phyloP scores from a whole-genome alignment of 2,113 vertebrate genomes.

The Geococcyx californianus region DNA sequence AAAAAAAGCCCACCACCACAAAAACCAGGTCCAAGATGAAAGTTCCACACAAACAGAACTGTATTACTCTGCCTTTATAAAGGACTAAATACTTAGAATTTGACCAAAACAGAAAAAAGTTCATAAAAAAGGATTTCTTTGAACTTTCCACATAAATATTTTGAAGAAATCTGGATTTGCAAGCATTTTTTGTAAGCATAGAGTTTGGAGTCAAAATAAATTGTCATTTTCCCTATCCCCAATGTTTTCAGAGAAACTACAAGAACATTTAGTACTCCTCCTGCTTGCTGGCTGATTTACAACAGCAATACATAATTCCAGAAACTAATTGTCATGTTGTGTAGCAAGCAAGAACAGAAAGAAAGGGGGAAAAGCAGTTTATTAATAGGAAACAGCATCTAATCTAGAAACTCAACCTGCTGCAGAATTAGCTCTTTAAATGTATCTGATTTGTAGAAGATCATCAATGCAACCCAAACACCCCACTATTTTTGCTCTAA shows the following conservation, averaged over 20 bases:
- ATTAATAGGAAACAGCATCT: not conserved
- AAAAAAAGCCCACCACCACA: not conserved
- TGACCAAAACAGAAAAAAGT: not conserved
- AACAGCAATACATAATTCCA: not conserved
- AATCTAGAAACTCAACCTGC: not conserved
- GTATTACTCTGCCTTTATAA: not conserved
- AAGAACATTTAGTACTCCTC: constrained; percentile 26
- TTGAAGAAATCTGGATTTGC: not conserved
- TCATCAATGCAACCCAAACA: not conserved
- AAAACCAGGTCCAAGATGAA: not conserved
- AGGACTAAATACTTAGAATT: not conserved
- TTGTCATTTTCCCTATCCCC: not conserved
- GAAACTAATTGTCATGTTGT: not conserved
- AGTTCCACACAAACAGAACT: not conserved
- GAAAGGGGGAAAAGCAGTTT: not conserved
- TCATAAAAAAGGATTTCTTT: not conserved
- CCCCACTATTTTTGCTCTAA: not conserved
- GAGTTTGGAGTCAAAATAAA: not conserved
- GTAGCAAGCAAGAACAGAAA: not conserved
- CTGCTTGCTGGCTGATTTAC: constrained; percentile 30
- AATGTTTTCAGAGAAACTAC: not conserved
- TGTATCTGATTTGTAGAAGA: not conserved
- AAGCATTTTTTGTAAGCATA: not conserved
- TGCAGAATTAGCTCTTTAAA: not conserved
- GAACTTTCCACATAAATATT: not conserved